Base-by-base conservation (phyloP, 2,888 invertebrate species). In the Iphiclides podalirius region DNA sequence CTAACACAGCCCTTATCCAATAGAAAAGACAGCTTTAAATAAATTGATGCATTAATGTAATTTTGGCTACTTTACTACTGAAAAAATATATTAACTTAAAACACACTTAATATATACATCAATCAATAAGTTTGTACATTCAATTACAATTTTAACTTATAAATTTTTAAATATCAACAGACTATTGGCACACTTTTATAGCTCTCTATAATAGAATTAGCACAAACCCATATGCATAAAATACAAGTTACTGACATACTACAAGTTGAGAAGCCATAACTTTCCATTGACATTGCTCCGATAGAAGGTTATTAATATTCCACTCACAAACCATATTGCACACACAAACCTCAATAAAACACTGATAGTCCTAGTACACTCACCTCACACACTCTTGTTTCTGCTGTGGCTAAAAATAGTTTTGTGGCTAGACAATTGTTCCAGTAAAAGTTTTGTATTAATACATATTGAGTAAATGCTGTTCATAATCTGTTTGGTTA, bases 301-400 rank as follows among this genome's bases (percentile, higher is more conserved):
- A 20, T 37, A 1, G 6, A 17, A 2, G 3, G 20, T 16, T 43
- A 40, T 47, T 47, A 40, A 47, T 47, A 47, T 40, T 39, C 46
- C 7, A 9, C 34, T 47, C 34, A 39, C 34, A 17, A 7, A n/a
- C n/a, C n/a, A n/a, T n/a, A 6, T 2, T 15, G n/a, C 28, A 16
- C 15, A 14, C 36, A 28, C 6, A 38, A 20, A 20, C 38, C 20
- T 8, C 11, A 28, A 13, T 16, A 37, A 13, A 13, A 31, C 40
- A 31, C 11, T 11, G 13, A 40, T 35, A 8, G 4, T 14, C 31
- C 4, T 16, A 41, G 47, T 41, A 35, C 47, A 47, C 1, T 41
- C 26, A 47, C 47, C 36, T 36, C 11, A 9, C 1, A 1, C 2
- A 16, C n/a, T n/a, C 12, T 3, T 15, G 12, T 20, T 20, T 20